Base-by-base conservation (phyloP, 2,888 invertebrate species). In the Lochmaea capreae region DNA sequence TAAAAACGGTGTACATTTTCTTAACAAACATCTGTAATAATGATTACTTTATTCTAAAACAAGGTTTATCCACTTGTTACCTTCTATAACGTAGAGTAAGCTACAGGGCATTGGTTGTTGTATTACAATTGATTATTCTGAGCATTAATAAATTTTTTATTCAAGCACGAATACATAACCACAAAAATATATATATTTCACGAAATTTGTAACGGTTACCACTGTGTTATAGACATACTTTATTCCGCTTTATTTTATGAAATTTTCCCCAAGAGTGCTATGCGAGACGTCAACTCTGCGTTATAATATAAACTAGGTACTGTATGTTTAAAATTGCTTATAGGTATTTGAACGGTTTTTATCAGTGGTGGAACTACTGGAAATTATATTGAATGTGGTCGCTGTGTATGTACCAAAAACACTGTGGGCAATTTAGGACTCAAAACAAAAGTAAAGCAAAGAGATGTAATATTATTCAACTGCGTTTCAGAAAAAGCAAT, bases 251-350 rank as follows among this genome's bases (percentile, higher is more conserved):
- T 39, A 61, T 61, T 61, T 39, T 61, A 61, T 61, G 61, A 39
- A 61, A 61, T 61, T 33, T 61, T 14, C n/a, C 61, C 61, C 61
- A 61, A 61, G 61, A 61, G 61, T 63, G 43, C 71, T 46, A 71
- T 65, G 42, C 43, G 16, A 11, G 58, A 71, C 65, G 71, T 71
- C 65, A 71, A 65, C 71, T 71, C 65, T 57, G 14, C 71, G 26
- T 65, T 46, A 65, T 52, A 33, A 14, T 58, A 58, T 58, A 71
- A 58, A 65, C 65, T 65, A 65, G 12, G 65, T 57, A 71, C 65
- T 43, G 71, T 58, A 71, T 71, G n/a, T 43, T 33, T 63, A 69
- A 69, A 69, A 69, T 54, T 70, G 67, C 49, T 61, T 61, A 61
- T 68, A n/a, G n/a, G n/a, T n/a, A 52, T 49, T 52, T 49, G 18